Evolutionary conservation across 2,797 vertebrate genomes (phyloP).

Genomic region (Fringilla coelebs): DNA sequence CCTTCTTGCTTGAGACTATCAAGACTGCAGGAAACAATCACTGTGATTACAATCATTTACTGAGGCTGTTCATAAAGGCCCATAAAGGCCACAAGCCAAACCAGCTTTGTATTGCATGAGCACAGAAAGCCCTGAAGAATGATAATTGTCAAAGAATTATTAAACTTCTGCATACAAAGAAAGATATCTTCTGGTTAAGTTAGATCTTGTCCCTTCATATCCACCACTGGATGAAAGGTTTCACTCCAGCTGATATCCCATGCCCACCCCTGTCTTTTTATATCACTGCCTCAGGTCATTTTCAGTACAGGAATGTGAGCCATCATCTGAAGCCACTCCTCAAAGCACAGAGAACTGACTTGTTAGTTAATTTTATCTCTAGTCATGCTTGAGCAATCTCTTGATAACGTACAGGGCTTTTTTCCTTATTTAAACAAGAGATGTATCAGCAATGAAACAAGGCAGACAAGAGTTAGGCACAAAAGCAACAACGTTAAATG

Average conservation of each 20-base stretch:
- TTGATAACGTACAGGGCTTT: not conserved
- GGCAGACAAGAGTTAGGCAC: not conserved
- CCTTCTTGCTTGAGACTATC: not conserved
- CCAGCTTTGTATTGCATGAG: not conserved
- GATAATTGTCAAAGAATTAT: not conserved
- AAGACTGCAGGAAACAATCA: not conserved
- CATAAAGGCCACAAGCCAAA: not conserved
- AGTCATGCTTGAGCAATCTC: slow-evolving; percentile 8
- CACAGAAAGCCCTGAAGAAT: not conserved
- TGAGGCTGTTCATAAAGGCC: not conserved
- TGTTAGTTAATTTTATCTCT: slow-evolving; percentile 30
- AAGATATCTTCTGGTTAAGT: not conserved
- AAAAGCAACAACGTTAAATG: not conserved
- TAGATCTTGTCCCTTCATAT: not conserved
- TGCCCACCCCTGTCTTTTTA: not conserved
- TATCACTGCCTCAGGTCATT: not conserved
- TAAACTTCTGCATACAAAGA: not conserved
- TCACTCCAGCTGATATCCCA: not conserved
- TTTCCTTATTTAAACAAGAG: not conserved
- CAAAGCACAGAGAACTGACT: not conserved
- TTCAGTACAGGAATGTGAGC: not conserved
- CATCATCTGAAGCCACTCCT: not conserved
- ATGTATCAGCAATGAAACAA: not conserved
- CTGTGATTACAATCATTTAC: not conserved
- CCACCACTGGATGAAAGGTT: not conserved